These are phyloP conservation scores for Ctenomys sociabilis DNA, from an alignment of 2,113 vertebrate species.

Conservation along the genomic window DNA sequence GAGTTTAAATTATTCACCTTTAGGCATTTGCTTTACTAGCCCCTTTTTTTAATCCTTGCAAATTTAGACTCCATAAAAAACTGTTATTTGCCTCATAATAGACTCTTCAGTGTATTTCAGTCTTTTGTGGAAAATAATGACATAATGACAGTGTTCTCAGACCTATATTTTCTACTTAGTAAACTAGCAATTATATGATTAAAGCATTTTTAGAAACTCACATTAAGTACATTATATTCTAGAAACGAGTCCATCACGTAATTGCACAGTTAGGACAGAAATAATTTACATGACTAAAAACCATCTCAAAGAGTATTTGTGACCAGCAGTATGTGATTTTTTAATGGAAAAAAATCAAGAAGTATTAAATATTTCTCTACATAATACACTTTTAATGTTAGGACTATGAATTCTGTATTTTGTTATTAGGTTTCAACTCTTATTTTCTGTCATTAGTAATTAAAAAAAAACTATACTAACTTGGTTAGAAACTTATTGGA, in stretches of 20 bases:
- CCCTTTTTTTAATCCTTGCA: slow-evolving; percentile 64
- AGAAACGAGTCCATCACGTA: slow-evolving; percentile 75
- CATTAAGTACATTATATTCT: slow-evolving; percentile 79
- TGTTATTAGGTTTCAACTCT: slow-evolving; percentile 49
- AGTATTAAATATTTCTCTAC: slow-evolving; percentile 46
- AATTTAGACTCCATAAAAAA: slow-evolving; percentile 79
- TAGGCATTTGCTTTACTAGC: slow-evolving; percentile 40
- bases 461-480: neutral
- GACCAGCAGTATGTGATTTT: slow-evolving; percentile 46
- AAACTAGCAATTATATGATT: slow-evolving; percentile 84
- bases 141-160: slow-evolving; percentile 81
- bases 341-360: slow-evolving; percentile 47
- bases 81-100: slow-evolving; percentile 79
- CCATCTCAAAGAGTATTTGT: slow-evolving; percentile 58
- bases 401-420: slow-evolving; percentile 22
- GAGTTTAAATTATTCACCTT: slow-evolving; percentile 64
- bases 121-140: slow-evolving; percentile 78
- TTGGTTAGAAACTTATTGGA: slow-evolving; percentile 31
- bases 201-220: slow-evolving; percentile 78
- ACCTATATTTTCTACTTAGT: slow-evolving; percentile 79
- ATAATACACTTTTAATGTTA: slow-evolving; percentile 42
- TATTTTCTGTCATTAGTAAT: slow-evolving; percentile 47
- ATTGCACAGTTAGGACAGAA: slow-evolving; percentile 78
- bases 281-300: slow-evolving; percentile 77
- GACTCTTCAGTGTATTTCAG: slow-evolving; percentile 75